Conservation (phyloP, 1,140 invertebrate genomes). For the Ips nitidus region DNA sequence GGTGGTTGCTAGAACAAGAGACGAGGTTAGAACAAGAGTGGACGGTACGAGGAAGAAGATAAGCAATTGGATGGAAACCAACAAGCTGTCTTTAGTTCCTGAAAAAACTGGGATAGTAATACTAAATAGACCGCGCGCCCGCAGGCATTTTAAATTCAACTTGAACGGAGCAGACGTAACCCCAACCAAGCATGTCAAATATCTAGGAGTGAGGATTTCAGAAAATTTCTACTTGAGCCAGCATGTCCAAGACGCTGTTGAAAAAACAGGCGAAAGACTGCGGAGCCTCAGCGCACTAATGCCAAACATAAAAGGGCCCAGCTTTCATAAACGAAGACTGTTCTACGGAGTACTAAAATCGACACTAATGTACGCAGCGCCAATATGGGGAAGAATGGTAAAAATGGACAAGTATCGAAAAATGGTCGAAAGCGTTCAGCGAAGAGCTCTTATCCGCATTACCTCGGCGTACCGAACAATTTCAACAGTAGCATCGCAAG, state of each 20-base stretch:
- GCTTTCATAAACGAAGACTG: constrained; percentile 20
- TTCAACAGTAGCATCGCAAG: constrained; percentile 38
- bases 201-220: neutral
- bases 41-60: too few species aligned
- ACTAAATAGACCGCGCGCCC: neutral
- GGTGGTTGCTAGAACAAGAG: too few species aligned
- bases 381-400: constrained; percentile 38
- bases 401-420: constrained; percentile 31
- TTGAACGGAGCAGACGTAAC: neutral
- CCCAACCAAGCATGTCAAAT: neutral
- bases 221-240: neutral
- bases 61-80: neutral
- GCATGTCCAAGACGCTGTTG: neutral
- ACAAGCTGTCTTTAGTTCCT: neutral
- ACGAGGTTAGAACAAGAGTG: too few species aligned
- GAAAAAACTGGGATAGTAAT: neutral
- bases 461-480: constrained; percentile 39
- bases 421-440: constrained; percentile 31
- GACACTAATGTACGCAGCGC: constrained; percentile 37
- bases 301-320: constrained; percentile 23
- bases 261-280: neutral
- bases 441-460: constrained; percentile 20
- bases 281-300: neutral
- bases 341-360: constrained; percentile 36
- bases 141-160: neutral